Conservation (phyloP, 2,113 vertebrate species). For the Bufo gargarizans region DNA sequence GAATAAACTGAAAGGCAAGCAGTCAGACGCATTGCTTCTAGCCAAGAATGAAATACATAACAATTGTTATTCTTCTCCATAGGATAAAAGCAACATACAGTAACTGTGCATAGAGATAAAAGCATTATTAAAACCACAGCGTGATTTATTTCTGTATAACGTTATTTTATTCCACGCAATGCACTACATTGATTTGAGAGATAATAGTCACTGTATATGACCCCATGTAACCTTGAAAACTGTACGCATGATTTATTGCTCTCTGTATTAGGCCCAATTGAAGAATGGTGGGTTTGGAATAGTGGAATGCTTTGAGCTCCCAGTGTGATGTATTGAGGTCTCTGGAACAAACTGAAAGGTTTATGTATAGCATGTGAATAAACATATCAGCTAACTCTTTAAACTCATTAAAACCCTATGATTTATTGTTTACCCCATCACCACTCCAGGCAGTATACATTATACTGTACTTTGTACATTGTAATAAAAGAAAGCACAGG, state of each 20-base stretch:
- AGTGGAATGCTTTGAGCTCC: conserved; percentile 54
- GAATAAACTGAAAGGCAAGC: background rate
- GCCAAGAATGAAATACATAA: background rate
- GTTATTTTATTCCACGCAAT: background rate
- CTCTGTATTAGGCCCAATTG: conserved; percentile 43
- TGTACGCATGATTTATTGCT: conserved; percentile 41
- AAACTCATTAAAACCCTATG: conserved; percentile 51
- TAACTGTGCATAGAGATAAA: background rate
- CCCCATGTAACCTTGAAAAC: conserved; percentile 40
- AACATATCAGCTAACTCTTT: conserved; percentile 54
- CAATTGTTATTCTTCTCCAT: background rate
- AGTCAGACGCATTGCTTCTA: background rate
- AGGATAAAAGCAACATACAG: background rate
- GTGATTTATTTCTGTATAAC: background rate
- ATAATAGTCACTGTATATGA: conserved; percentile 37
- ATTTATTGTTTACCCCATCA: conserved; percentile 49
- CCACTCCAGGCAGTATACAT: conserved; percentile 14
- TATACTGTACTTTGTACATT: conserved; percentile 36
- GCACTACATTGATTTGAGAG: background rate
- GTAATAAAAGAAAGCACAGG: conserved; percentile 25
- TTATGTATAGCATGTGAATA: conserved; percentile 57
- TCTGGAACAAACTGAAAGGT: conserved; percentile 55
- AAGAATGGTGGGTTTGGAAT: conserved; percentile 45
- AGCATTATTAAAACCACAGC: conserved; percentile 3
- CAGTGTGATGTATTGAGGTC: conserved; percentile 55